phyloP scores from a whole-genome alignment of 2,888 invertebrate species.

The Chelonus formosanus region DNA sequence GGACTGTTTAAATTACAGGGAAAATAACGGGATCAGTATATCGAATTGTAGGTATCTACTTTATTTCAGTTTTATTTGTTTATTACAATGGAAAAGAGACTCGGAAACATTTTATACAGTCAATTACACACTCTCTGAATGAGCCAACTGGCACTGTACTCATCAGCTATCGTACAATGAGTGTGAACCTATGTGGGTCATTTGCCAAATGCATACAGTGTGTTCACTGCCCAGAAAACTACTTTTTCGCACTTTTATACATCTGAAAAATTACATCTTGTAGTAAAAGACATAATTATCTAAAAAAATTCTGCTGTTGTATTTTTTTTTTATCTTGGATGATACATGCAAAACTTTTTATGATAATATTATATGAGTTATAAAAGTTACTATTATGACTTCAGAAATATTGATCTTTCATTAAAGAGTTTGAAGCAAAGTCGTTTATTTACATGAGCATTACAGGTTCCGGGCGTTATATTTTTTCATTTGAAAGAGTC shows the following conservation, averaged over 20 bases:
- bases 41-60: conserved; percentile 9
- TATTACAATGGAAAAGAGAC: conserved; percentile 22
- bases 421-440: conserved; percentile 4
- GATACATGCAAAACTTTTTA: too few relatives aligned
- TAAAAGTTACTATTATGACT: neutral
- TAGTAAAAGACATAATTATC: too few relatives aligned
- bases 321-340: too few relatives aligned
- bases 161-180: neutral
- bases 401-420: too few relatives aligned
- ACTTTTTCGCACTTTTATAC: conserved; percentile 1
- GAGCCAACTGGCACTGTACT: conserved; percentile 33
- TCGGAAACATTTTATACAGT: conserved; percentile 37
- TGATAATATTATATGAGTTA: neutral
- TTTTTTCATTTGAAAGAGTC: conserved; percentile 51
- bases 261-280: neutral
- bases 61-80: conserved; percentile 6
- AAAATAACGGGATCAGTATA: conserved; percentile 11
- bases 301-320: too few relatives aligned
- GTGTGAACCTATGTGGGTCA: conserved; percentile 6
- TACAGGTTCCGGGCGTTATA: neutral
- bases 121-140: conserved; percentile 40
- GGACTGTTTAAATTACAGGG: conserved; percentile 7
- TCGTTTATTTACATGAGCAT: conserved; percentile 9
- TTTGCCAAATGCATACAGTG: conserved; percentile 18
- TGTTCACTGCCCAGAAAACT: conserved; percentile 8